Evolutionary conservation across 2,113 vertebrate species (phyloP).

Genomic region (Hydrolagus affinis): DNA sequence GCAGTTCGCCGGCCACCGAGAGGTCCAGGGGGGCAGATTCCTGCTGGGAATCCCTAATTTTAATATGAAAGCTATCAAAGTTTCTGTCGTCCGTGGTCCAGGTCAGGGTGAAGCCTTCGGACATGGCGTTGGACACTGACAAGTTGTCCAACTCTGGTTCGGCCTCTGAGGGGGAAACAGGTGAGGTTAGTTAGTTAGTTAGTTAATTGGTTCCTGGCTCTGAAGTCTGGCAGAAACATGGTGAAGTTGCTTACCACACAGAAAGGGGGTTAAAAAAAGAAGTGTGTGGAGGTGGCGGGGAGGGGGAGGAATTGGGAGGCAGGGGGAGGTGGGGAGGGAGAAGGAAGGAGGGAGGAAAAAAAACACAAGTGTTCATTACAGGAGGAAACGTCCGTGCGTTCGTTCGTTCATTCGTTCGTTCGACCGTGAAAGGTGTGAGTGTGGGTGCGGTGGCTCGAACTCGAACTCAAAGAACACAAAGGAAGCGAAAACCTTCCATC

Average conservation of each 20-base stretch:
- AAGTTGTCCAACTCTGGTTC: constrained; percentile 83
- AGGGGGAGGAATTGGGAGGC: not conserved
- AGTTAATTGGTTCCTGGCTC: not conserved
- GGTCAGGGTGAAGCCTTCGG: constrained; percentile 71
- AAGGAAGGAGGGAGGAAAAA: not conserved
- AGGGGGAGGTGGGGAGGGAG: constrained; percentile 26
- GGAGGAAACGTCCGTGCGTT: too few relatives aligned
- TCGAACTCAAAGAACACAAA: too few relatives aligned
- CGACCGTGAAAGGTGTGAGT: too few relatives aligned
- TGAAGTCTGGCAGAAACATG: constrained; percentile 37
- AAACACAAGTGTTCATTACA: too few relatives aligned
- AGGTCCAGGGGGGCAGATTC: constrained; percentile 63
- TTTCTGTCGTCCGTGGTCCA: constrained; percentile 79
- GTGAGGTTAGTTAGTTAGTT: not conserved
- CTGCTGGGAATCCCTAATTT: constrained; percentile 63
- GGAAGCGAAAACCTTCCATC: constrained; percentile 3
- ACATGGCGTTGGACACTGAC: constrained; percentile 66
- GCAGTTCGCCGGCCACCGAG: constrained; percentile 64
- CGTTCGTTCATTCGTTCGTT: too few relatives aligned
- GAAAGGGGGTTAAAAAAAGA: not conserved
- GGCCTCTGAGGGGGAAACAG: constrained; percentile 61
- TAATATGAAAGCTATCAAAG: constrained; percentile 85
- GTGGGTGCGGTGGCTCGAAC: too few relatives aligned
- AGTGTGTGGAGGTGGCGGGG: constrained; percentile 30
- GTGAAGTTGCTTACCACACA: not conserved